A percentile compares a stretch with the other conserved stretches of the same genome.
phyloP scores from a whole-genome alignment of 2,797 vertebrate genomes.

The Varecia variegata region DNA sequence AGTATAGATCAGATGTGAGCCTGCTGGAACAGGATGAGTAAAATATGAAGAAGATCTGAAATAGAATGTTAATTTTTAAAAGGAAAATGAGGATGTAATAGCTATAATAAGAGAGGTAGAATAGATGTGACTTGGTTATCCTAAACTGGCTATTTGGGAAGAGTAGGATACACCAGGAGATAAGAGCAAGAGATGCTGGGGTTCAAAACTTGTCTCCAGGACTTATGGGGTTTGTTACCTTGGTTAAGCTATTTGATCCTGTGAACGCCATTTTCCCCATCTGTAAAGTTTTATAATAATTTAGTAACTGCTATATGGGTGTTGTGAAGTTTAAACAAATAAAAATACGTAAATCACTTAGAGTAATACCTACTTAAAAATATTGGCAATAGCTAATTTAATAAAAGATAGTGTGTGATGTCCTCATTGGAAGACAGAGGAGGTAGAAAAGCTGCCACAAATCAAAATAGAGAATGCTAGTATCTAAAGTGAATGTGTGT shows the following conservation, averaged over 20 bases:
- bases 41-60: neutral
- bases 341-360: neutral
- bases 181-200: neutral
- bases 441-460: neutral
- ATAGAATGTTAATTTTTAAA: neutral
- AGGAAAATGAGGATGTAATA: neutral
- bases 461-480: neutral
- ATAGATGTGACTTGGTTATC: neutral
- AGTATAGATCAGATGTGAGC: neutral
- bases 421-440: neutral
- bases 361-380: neutral
- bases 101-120: neutral
- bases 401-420: neutral
- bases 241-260: neutral
- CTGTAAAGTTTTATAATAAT: neutral
- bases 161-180: neutral
- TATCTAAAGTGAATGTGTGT: neutral
- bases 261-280: neutral
- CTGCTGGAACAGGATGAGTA: neutral
- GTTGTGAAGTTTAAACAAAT: neutral
- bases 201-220: neutral
- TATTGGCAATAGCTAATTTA: neutral
- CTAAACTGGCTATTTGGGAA: neutral
- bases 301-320: neutral
- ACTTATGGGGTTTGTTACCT: neutral